Percentiles rank a stretch among this genome's conserved stretches.
Conservation (phyloP, 2,797 vertebrate species). For the Anisognathus igniventris region DNA sequence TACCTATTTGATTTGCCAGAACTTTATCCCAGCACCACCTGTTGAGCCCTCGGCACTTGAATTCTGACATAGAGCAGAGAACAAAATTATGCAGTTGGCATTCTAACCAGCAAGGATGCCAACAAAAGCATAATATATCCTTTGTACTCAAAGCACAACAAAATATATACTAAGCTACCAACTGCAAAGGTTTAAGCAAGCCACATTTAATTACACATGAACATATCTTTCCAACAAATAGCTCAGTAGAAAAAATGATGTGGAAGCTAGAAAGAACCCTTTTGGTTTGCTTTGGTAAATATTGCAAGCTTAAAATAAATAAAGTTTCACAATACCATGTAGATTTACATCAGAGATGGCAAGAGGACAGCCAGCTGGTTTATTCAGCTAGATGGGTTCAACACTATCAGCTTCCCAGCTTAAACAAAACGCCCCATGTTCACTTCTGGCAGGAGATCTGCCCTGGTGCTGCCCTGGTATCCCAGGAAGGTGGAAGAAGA, state of each 20-base stretch:
- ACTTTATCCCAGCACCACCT: conserved; percentile 77
- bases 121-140: conserved; percentile 76
- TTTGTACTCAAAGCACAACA: conserved; percentile 75
- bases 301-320: conserved; percentile 57
- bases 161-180: conserved; percentile 76
- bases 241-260: conserved; percentile 20
- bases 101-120: conserved; percentile 61
- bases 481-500: not conserved
- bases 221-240: conserved; percentile 61
- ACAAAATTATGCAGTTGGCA: conserved; percentile 72
- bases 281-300: conserved; percentile 52
- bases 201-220: conserved; percentile 72
- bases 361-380: conserved; percentile 36
- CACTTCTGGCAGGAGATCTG: not conserved
- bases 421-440: not conserved
- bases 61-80: conserved; percentile 75
- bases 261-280: conserved; percentile 46
- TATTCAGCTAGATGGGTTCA: conserved; percentile 38
- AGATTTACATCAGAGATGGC: conserved; percentile 48
- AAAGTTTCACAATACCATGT: conserved; percentile 25
- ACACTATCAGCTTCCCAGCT: not conserved
- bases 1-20: conserved; percentile 79
- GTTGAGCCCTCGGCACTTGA: conserved; percentile 72
- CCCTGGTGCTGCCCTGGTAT: not conserved
- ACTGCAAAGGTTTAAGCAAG: conserved; percentile 76